Evolutionary conservation across 2,797 vertebrate species (phyloP).

Genomic region (Nannoperca obscura): DNA sequence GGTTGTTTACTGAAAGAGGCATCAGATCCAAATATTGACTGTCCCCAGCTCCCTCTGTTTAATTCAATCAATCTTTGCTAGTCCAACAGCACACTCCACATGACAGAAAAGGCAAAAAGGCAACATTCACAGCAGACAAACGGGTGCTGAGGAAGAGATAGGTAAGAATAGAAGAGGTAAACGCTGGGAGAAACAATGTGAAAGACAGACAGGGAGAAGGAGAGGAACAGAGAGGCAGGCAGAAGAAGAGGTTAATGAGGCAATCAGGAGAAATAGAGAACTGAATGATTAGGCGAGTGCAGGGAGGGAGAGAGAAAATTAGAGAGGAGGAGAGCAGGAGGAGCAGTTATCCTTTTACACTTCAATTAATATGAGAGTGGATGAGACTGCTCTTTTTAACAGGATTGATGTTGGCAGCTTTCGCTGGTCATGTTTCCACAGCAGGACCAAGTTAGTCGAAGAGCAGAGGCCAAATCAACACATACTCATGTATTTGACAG

Average conservation of each 20-base stretch:
- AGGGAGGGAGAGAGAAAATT: conserved; percentile 69
- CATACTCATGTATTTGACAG: conserved; percentile 44
- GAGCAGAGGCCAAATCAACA: conserved; percentile 46
- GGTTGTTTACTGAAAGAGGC: conserved; percentile 79
- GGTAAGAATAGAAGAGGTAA: neutral
- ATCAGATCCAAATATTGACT: conserved; percentile 84
- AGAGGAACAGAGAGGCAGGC: conserved; percentile 35
- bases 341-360: conserved; percentile 80
- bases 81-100: conserved; percentile 57
- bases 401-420: conserved; percentile 69
- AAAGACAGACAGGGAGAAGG: conserved; percentile 35
- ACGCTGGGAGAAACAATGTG: conserved; percentile 25
- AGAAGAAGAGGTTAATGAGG: conserved; percentile 78
- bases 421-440: conserved; percentile 58
- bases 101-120: conserved; percentile 47
- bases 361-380: conserved; percentile 79
- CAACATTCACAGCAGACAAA: conserved; percentile 40
- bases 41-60: conserved; percentile 75
- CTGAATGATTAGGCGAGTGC: conserved; percentile 73
- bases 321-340: conserved; percentile 79
- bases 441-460: conserved; percentile 45
- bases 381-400: conserved; percentile 71
- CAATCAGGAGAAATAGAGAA: conserved; percentile 76
- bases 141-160: conserved; percentile 8
- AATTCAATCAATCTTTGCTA: conserved; percentile 79